A percentile compares a stretch with the other conserved stretches of the same genome.
phyloP scores from a whole-genome alignment of 2,113 vertebrate genomes.

The Psittacara wagleri region DNA sequence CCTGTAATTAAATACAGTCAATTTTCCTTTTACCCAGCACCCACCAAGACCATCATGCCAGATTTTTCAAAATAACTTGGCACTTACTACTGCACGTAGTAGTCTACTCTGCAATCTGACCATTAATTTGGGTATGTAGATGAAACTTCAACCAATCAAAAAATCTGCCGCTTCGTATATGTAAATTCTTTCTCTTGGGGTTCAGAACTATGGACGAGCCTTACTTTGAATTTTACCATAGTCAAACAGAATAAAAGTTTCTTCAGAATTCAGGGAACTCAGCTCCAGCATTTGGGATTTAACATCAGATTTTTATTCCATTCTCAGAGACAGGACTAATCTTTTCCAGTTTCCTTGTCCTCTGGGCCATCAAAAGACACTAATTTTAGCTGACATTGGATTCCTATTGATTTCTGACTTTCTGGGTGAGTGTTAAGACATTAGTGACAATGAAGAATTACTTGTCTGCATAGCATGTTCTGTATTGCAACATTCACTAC shows the following conservation, averaged over 20 bases:
- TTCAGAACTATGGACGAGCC: not conserved
- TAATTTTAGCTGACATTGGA: slow-evolving; percentile 26
- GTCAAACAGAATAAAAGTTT: not conserved
- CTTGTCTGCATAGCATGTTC: not conserved
- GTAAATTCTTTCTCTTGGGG: not conserved
- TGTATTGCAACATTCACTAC: not conserved
- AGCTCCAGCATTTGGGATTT: not conserved
- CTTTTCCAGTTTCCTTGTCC: not conserved
- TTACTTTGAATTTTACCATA: not conserved
- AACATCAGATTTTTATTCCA: not conserved
- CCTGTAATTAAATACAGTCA: not conserved
- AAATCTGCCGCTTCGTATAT: not conserved
- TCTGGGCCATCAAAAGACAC: not conserved
- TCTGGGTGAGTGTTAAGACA: not conserved
- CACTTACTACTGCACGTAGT: too few species aligned
- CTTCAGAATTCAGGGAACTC: not conserved
- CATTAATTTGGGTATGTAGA: not conserved
- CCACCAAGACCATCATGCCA: not conserved
- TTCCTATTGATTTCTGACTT: not conserved
- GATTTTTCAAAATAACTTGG: not conserved
- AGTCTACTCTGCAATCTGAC: not conserved
- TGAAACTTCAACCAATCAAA: not conserved
- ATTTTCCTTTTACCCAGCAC: not conserved
- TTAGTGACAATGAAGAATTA: slow-evolving; percentile 20
- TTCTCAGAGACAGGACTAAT: not conserved